phyloP scores from a whole-genome alignment of 2,797 vertebrate genomes.

The Takifugu ocellatus region DNA sequence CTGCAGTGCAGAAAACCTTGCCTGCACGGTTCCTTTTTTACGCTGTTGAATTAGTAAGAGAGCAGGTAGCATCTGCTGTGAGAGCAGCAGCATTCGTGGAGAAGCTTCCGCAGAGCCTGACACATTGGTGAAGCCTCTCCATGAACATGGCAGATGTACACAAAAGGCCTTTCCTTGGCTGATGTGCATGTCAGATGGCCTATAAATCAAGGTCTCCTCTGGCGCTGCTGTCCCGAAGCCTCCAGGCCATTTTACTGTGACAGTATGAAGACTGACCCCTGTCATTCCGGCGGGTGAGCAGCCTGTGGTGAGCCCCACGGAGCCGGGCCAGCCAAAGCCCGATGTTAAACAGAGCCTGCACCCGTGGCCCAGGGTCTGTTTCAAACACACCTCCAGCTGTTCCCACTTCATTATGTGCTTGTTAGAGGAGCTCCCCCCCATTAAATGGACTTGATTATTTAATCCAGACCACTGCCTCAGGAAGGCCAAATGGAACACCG shows the following conservation, averaged over 20 bases:
- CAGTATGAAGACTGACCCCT: slow-evolving; percentile 65
- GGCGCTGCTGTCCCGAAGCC: slow-evolving; percentile 41
- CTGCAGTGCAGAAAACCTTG: background rate
- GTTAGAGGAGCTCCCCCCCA: slow-evolving; percentile 46
- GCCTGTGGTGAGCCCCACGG: slow-evolving; percentile 43
- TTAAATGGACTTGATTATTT: slow-evolving; percentile 24
- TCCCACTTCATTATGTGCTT: slow-evolving; percentile 62
- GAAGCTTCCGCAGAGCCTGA: slow-evolving; percentile 32
- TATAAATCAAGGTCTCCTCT: slow-evolving; percentile 62
- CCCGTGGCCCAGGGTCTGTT: slow-evolving; percentile 39
- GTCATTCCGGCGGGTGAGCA: slow-evolving; percentile 53
- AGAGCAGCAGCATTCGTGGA: slow-evolving; percentile 26
- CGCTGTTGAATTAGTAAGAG: background rate
- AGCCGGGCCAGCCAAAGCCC: slow-evolving; percentile 50
- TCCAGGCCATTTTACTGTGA: slow-evolving; percentile 63
- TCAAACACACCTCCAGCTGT: slow-evolving; percentile 52
- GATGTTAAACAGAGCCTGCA: slow-evolving; percentile 41
- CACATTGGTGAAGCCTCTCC: slow-evolving; percentile 34
- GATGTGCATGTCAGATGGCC: slow-evolving; percentile 56
- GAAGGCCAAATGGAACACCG: slow-evolving; percentile 15
- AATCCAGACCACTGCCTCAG: slow-evolving; percentile 16
- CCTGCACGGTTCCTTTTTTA: too few species aligned
- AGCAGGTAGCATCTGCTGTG: background rate
- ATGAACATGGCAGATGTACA: slow-evolving; percentile 45
- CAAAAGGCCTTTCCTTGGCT: slow-evolving; percentile 60